These are phyloP conservation scores for Didymodactylos carnosus DNA, from an alignment of 2,888 invertebrate species.

Conservation along the genomic window DNA sequence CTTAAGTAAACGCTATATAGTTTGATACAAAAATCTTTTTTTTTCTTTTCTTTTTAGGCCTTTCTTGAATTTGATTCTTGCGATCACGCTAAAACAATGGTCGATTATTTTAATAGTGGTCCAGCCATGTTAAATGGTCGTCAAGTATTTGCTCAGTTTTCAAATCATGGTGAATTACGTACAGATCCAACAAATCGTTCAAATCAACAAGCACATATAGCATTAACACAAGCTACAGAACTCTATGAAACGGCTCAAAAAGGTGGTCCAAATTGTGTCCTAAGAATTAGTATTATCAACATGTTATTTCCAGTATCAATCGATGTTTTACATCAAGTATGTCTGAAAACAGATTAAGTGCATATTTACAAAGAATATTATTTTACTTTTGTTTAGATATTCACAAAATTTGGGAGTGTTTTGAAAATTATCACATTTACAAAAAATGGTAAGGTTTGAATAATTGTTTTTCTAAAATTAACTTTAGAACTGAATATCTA, in stretches of 20 bases:
- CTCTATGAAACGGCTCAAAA: constrained; percentile 46
- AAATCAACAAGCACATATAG: constrained; percentile 23
- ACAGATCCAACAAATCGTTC: constrained; percentile 48
- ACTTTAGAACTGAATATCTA: background rate
- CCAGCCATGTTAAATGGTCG: constrained; percentile 79
- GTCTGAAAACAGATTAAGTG: background rate
- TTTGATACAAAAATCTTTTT: no score
- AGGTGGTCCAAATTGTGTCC: constrained; percentile 46
- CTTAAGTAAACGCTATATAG: no score
- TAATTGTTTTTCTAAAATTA: background rate
- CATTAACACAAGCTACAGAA: constrained; percentile 26
- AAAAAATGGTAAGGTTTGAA: constrained; percentile 56
- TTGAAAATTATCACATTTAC: constrained; percentile 98
- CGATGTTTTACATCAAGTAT: constrained; percentile 68
- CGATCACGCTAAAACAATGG: constrained; percentile 75
- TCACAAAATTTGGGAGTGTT: constrained; percentile 93
- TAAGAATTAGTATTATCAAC: constrained; percentile 93
- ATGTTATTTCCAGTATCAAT: constrained; percentile 93
- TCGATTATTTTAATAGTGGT: constrained; percentile 73
- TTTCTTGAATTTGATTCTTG: constrained; percentile 97
- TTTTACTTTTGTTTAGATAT: constrained; percentile 44
- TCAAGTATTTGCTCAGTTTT: constrained; percentile 93
- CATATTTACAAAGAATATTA: background rate
- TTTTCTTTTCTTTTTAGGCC: constrained; percentile 46
- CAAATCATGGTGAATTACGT: constrained; percentile 81